Evolutionary conservation across 1,140 invertebrate genomes (phyloP).

Genomic region (Anthonomus grandis): DNA sequence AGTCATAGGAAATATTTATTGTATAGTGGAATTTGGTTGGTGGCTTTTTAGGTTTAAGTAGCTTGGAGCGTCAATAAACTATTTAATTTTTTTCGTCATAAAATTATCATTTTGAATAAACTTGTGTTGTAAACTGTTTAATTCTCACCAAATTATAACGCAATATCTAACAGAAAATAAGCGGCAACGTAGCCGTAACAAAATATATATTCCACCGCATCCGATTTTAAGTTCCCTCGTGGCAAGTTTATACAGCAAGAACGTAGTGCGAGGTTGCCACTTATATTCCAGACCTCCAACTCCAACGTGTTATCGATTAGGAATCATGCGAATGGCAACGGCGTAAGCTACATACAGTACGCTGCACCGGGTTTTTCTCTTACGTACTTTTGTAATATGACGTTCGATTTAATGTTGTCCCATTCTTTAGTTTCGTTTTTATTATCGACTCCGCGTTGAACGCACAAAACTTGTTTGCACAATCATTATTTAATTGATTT

Average conservation of each 20-base stretch:
- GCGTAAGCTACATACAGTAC: slow-evolving; percentile 44
- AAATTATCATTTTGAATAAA: too few species aligned
- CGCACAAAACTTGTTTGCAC: too few species aligned
- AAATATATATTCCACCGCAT: slow-evolving; percentile 23
- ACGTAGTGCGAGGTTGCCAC: slow-evolving; percentile 32
- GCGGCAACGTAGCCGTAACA: slow-evolving; percentile 22
- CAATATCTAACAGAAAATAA: too few species aligned
- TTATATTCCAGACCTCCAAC: slow-evolving; percentile 26
- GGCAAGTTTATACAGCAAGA: slow-evolving; percentile 25
- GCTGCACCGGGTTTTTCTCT: slow-evolving; percentile 41
- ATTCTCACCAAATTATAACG: too few species aligned
- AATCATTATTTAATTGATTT: too few species aligned
- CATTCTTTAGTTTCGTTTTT: slow-evolving; percentile 1
- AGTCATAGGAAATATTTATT: too few species aligned
- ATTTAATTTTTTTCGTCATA: too few species aligned
- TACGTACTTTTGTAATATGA: slow-evolving; percentile 16
- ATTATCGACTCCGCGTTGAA: background rate
- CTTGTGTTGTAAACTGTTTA: too few species aligned
- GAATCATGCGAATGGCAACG: slow-evolving; percentile 38
- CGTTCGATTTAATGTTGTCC: slow-evolving; percentile 11
- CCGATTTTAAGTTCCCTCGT: slow-evolving; percentile 27
- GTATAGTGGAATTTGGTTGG: too few species aligned
- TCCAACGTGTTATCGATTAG: slow-evolving; percentile 45
- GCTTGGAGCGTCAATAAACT: too few species aligned
- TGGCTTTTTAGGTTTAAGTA: too few species aligned